Evolutionary conservation across 2,888 invertebrate species (phyloP), one percentile per base, ranked within the genome.

Genomic region (Drosophila sordidapex): DNA sequence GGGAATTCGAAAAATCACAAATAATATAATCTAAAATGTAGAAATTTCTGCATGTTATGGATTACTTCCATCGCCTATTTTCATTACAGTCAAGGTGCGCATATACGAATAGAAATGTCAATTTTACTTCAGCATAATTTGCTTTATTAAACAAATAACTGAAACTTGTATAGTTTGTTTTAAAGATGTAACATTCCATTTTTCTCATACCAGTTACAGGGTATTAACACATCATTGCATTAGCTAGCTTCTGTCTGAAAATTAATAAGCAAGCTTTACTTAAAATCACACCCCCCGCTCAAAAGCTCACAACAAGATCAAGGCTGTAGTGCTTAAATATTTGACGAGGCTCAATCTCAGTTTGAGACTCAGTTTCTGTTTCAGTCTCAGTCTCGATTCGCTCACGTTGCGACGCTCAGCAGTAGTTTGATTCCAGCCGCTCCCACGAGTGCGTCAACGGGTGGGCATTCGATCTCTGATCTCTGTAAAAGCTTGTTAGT

Each of bases 221-320:
- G 65, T 65, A 66, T 70, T 15, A 29, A 8, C 35, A 53, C 25
- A 5, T 36, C 27, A 40, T 21, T 31, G 33, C 52, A 18, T 13
- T 21, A 2, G 13, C 6, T 15, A 18, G n/a, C 27, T n/a, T 36
- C 15, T 40, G 13, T 29, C 7, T 27, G 11, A 38, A 40, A 49
- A 27, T 33, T 0, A 62, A 62, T 43, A 46, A 25, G 15, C 25
- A 69, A 76, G 79, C 76, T 79, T 69, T 60, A 38, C 53, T 46
- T 52, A 35, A 36, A 43, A 67, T 43, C 70, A 51, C 76, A 71
- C 61, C 61, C 66, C 58, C 61, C 61, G 64, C 58, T 63, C 65
- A 52, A 83, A 82, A 85, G 82, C 85, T 78, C 75, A 69, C 75
- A 70, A 78, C 82, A 83, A 83, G 83, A 83, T 83, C 85, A 85